Percentiles rank a stretch among this genome's conserved stretches.
Conservation (phyloP, 2,113 vertebrate species). For the Pelobates fuscus region DNA sequence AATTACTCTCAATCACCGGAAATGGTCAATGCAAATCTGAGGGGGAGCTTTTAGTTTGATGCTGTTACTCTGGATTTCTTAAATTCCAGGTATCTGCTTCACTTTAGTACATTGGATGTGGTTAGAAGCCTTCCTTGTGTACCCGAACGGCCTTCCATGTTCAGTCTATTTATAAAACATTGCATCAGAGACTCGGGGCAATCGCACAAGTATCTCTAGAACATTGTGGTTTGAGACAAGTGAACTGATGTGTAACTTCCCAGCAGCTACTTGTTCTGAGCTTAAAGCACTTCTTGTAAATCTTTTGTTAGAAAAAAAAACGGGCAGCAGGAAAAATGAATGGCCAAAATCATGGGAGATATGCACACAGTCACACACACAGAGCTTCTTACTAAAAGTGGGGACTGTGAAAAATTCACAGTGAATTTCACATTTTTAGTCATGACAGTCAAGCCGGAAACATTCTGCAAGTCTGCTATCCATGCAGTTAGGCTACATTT, state of each 20-base stretch:
- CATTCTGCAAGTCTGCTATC: too few species aligned
- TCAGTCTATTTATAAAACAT: constrained; percentile 18
- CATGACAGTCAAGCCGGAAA: too few species aligned
- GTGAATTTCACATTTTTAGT: too few species aligned
- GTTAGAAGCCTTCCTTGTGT: background rate
- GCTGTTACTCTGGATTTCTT: background rate
- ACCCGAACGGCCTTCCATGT: constrained; percentile 8
- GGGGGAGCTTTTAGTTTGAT: background rate
- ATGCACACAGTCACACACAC: too few species aligned
- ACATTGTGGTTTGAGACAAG: constrained; percentile 41
- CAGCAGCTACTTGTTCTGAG: constrained; percentile 15
- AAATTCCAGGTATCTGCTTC: background rate
- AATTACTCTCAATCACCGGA: background rate
- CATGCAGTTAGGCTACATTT: too few species aligned
- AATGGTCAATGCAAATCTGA: constrained; percentile 14
- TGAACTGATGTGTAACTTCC: constrained; percentile 29
- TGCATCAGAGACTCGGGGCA: constrained; percentile 15
- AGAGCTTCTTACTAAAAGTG: too few species aligned
- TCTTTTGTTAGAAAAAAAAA: constrained; percentile 26
- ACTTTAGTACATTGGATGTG: background rate
- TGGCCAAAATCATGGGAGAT: background rate
- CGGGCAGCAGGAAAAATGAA: constrained; percentile 8
- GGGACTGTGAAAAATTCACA: too few species aligned
- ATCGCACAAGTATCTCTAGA: constrained; percentile 27
- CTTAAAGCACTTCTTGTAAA: constrained; percentile 35